Conservation (phyloP, 2,113 vertebrate species). For the Camarhynchus parvulus region DNA sequence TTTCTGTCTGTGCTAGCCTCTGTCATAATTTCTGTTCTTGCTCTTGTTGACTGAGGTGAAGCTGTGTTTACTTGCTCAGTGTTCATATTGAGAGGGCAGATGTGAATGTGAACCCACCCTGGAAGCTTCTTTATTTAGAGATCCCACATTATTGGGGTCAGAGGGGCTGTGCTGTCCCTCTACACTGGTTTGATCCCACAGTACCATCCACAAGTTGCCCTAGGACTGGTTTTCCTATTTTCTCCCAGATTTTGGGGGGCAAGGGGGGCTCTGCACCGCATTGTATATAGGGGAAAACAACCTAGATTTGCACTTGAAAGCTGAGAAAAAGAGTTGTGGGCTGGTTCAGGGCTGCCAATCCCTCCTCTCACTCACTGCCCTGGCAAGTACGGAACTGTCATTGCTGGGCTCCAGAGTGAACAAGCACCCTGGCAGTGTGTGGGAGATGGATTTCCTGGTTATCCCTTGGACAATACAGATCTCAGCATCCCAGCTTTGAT, state of each 20-base stretch:
- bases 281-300: not conserved
- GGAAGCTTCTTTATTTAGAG: not conserved
- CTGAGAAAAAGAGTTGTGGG: not conserved
- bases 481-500: not conserved
- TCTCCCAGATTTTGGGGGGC: not conserved
- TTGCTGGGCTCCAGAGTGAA: not conserved
- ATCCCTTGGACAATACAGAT: not conserved
- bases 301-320: not conserved
- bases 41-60: not conserved
- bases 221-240: not conserved
- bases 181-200: not conserved
- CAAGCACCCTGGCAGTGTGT: fast-evolving
- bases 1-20: not conserved
- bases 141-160: not conserved
- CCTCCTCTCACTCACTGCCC: not conserved
- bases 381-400: not conserved
- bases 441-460: fast-evolving
- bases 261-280: not conserved
- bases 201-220: not conserved
- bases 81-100: not conserved
- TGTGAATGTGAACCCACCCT: not conserved
- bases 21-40: not conserved
- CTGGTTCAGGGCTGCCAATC: not conserved
- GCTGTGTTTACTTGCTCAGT: not conserved
- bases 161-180: not conserved